Evolutionary conservation across 2,113 vertebrate species (phyloP), one percentile per base, ranked within the genome.

Genomic region (Epinephelus moara): DNA sequence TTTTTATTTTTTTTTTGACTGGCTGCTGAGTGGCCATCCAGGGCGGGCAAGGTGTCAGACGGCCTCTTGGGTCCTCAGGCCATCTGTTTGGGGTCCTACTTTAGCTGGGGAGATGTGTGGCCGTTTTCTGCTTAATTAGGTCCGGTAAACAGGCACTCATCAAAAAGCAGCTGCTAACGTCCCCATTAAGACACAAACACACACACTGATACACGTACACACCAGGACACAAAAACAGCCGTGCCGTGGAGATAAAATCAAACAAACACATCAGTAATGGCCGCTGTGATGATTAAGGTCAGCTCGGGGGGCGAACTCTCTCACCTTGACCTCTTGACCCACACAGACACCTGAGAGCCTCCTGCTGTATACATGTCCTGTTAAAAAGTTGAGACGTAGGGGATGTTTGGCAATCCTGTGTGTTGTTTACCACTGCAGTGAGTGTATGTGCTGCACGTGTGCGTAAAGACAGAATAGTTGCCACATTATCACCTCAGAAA

Each of bases 111-210:
- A 89, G 93, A 91, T 72, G 85, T 93, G 94, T 92, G 91, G 93
- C 91, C 81, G 84, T 94, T 94, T 95, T 95, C 92, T 90, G 91
- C 91, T 92, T 95, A 95, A 95, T 94, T 95, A 94, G 93, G 92
- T 92, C 94, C 93, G 84, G 89, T 95, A 94, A 95, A 95, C 93
- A 94, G 93, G 88, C 90, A 72, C 89, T 90, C 92, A 94, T 94
- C 93, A 95, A 88, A 95, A 95, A 95, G 88, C 93, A 94, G 94
- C 94, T 94, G 94, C 94, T 95, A 89, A 94, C 85, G 91, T 84
- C 91, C 84, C 88, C 89, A 93, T 95, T 95, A 95, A 92, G 90
- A 85, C 62, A 86, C 81, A 78, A 33, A 89, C 82, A 88, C 86
- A 89, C 86, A 78, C 55, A 85, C 60, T 67, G 40, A 80, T 30